A percentile compares a stretch with the other conserved stretches of the same genome.
Conservation (phyloP, 64 coral and sea anemone species). For the Orbicella faveolata region DNA sequence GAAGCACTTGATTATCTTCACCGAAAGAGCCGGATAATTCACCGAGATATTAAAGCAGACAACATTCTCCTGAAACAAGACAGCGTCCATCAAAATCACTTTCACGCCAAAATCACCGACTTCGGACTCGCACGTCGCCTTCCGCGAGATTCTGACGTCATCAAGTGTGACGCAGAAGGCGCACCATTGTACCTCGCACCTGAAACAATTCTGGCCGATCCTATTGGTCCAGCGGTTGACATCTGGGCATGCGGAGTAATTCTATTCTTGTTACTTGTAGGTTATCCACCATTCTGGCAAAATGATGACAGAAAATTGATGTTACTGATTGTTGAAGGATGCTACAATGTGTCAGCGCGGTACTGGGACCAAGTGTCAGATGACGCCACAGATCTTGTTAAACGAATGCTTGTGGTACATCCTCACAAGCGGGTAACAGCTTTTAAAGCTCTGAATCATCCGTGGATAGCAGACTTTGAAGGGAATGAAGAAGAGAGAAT, state of each 20-base stretch:
- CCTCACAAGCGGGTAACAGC: constrained; percentile 12
- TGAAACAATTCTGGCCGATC: constrained; percentile 25
- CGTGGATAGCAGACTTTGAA: constrained; percentile 36
- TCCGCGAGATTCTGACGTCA: constrained; percentile 18
- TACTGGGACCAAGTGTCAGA: constrained; percentile 36
- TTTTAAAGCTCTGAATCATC: constrained; percentile 14
- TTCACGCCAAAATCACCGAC: constrained; percentile 1
- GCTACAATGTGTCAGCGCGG: background rate
- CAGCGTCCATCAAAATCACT: constrained; percentile 19
- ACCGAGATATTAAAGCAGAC: constrained; percentile 85
- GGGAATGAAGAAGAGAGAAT: background rate
- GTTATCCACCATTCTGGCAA: constrained; percentile 41
- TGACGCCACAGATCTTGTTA: constrained; percentile 26
- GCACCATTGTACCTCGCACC: constrained; percentile 39
- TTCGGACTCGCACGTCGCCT: constrained; percentile 28
- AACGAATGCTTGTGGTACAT: constrained; percentile 21
- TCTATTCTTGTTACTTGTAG: constrained; percentile 27
- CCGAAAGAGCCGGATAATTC: constrained; percentile 53
- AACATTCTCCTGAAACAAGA: constrained; percentile 63
- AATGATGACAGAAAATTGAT: constrained; percentile 16
- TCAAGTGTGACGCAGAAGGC: constrained; percentile 14
- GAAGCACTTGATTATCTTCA: constrained; percentile 82
- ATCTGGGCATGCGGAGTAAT: constrained; percentile 44
- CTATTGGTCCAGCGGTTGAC: constrained; percentile 18
- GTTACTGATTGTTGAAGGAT: constrained; percentile 7